Evolutionary conservation across 1,140 invertebrate species (phyloP).

Genomic region (Diorhabda carinulata): DNA sequence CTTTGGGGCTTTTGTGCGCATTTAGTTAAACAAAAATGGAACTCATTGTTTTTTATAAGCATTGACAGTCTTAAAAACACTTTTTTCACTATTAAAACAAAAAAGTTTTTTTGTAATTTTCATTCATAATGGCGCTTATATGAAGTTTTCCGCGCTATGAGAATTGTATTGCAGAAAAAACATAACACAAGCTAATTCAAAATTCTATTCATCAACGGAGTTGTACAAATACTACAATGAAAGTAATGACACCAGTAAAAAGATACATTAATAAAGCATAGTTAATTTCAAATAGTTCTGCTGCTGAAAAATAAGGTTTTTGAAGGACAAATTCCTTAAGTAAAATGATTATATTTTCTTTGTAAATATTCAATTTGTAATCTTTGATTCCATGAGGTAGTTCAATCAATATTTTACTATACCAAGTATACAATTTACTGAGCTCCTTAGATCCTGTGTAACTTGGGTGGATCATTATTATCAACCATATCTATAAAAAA

Average conservation of each 20-base stretch:
- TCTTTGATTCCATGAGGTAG: slow-evolving; percentile 16
- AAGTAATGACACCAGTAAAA: slow-evolving; percentile 13
- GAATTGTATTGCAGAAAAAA: too few relatives aligned
- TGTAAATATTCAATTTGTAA: background rate
- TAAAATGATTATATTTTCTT: slow-evolving; percentile 13
- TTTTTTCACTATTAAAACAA: too few relatives aligned
- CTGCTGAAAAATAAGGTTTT: slow-evolving; percentile 24
- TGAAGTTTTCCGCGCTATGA: too few relatives aligned
- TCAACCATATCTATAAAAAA: slow-evolving; percentile 16
- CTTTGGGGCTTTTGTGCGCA: too few relatives aligned
- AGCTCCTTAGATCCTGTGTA: slow-evolving; percentile 6
- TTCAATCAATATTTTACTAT: slow-evolving; percentile 19
- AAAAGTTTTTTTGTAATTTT: too few relatives aligned
- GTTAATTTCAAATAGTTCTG: slow-evolving; percentile 21
- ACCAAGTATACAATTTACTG: slow-evolving; percentile 10
- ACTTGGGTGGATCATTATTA: slow-evolving; percentile 15
- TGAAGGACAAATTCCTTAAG: slow-evolving; percentile 16
- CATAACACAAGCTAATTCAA: too few relatives aligned
- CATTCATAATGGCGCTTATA: too few relatives aligned
- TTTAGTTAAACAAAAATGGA: too few relatives aligned
- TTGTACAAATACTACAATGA: slow-evolving; percentile 5
- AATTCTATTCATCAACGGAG: background rate
- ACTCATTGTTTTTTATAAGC: too few relatives aligned
- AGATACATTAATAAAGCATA: slow-evolving; percentile 21
- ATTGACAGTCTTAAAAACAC: too few relatives aligned